Conservation (phyloP, 2,888 invertebrate species). For the Coleophora deauratella region DNA sequence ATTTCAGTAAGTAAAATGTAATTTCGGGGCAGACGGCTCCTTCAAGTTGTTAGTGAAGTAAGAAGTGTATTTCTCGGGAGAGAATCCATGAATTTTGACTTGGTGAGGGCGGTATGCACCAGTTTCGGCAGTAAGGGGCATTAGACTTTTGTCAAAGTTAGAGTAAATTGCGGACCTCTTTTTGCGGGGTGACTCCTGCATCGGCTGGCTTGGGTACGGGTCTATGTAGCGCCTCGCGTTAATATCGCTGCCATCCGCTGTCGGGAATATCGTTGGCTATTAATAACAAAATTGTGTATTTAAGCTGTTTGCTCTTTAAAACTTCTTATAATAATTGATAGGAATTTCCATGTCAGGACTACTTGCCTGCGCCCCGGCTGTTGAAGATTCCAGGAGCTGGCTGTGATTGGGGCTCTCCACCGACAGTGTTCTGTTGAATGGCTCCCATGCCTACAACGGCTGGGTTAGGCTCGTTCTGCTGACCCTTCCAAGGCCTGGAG, state of each 20-base stretch:
- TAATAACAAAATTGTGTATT: constrained; percentile 45
- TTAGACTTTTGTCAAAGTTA: constrained; percentile 34
- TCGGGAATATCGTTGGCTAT: constrained; percentile 60
- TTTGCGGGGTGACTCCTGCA: constrained; percentile 61
- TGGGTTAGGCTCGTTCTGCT: constrained; percentile 62
- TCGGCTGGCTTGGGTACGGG: constrained; percentile 60
- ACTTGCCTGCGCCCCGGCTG: constrained; percentile 67
- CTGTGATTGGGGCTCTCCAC: constrained; percentile 50
- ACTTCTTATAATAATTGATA: too few relatives aligned
- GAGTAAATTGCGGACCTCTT: constrained; percentile 53
- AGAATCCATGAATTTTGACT: constrained; percentile 47
- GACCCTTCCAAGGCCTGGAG: constrained; percentile 62
- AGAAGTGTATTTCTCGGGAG: constrained; percentile 58
- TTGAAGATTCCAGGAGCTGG: constrained; percentile 59
- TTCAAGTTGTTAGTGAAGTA: constrained; percentile 41
- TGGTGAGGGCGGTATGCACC: constrained; percentile 34
- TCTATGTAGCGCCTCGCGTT: constrained; percentile 59
- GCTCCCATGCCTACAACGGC: constrained; percentile 59
- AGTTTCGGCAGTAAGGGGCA: constrained; percentile 21
- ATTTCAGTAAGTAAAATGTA: too few relatives aligned
- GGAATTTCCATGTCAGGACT: constrained; percentile 12
- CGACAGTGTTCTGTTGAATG: constrained; percentile 52
- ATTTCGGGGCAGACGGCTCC: neutral
- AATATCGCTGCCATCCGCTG: constrained; percentile 68
- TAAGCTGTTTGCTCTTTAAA: neutral